phyloP scores from a whole-genome alignment of 1,140 invertebrate species.

The Zaprionus africanus region DNA sequence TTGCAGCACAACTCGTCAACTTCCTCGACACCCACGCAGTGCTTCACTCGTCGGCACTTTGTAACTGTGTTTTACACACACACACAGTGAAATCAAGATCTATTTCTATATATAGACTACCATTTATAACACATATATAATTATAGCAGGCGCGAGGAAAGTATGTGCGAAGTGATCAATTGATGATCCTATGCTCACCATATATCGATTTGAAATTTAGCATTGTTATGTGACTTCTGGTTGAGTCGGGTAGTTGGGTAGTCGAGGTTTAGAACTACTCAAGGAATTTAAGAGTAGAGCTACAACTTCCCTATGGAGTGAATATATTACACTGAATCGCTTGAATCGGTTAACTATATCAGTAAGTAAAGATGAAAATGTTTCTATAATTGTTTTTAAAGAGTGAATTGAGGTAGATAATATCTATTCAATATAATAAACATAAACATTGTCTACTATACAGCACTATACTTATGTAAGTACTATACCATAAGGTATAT shows the following conservation, averaged over 20 bases:
- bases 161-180: constrained; percentile 2
- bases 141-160: not conserved
- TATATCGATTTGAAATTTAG: not conserved
- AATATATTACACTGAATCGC: not conserved
- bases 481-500: not conserved
- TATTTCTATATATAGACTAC: constrained; percentile 14
- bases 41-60: not conserved
- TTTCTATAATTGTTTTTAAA: not conserved
- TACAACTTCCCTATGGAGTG: too few relatives aligned
- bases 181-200: too few relatives aligned
- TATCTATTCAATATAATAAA: not conserved
- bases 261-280: not conserved
- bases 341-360: not conserved
- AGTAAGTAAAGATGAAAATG: not conserved
- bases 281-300: not conserved
- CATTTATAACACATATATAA: not conserved
- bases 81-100: constrained; percentile 6
- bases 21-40: constrained; percentile 3
- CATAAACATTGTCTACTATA: not conserved
- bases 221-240: constrained; percentile 5
- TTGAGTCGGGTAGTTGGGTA: not conserved
- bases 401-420: not conserved
- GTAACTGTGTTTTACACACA: constrained; percentile 4
- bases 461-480: not conserved
- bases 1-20: not conserved